phyloP scores from a whole-genome alignment of 2,888 invertebrate genomes.

The Nebria salina region DNA sequence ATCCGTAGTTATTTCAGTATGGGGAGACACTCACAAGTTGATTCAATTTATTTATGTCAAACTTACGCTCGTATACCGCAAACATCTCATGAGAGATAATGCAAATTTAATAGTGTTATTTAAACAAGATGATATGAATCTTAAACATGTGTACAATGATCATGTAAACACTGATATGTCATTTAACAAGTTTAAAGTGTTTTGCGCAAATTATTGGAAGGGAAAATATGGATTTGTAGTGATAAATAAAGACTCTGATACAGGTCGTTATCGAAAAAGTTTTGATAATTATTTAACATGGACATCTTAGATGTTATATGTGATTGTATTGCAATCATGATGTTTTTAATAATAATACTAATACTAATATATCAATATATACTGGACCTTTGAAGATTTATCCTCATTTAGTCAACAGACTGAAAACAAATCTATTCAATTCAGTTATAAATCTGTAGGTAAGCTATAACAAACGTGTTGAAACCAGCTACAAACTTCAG shows the following conservation, averaged over 20 bases:
- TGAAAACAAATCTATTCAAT: neutral
- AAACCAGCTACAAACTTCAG: too few species aligned
- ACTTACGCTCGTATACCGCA: constrained; percentile 54
- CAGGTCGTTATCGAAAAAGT: too few species aligned
- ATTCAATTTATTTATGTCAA: constrained; percentile 11
- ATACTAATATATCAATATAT: too few species aligned
- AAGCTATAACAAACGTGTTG: neutral
- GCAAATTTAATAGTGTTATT: constrained; percentile 54
- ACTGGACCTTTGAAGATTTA: too few species aligned
- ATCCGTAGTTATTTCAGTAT: constrained; percentile 6
- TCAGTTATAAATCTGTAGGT: neutral
- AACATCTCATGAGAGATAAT: constrained; percentile 56
- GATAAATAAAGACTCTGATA: too few species aligned
- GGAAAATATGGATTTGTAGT: too few species aligned
- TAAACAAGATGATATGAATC: constrained; percentile 55
- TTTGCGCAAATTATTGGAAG: constrained; percentile 29
- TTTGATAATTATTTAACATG: too few species aligned
- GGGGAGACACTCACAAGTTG: constrained; percentile 8
- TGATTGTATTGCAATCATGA: too few species aligned
- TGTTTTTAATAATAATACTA: too few species aligned
- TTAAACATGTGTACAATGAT: constrained; percentile 50
- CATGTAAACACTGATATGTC: constrained; percentile 43
- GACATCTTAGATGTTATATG: too few species aligned
- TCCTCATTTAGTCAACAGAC: neutral
- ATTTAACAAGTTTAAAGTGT: constrained; percentile 38